phyloP scores from a whole-genome alignment of 37 sponge, comb jelly and placozoan species.

The Oopsacas minuta region DNA sequence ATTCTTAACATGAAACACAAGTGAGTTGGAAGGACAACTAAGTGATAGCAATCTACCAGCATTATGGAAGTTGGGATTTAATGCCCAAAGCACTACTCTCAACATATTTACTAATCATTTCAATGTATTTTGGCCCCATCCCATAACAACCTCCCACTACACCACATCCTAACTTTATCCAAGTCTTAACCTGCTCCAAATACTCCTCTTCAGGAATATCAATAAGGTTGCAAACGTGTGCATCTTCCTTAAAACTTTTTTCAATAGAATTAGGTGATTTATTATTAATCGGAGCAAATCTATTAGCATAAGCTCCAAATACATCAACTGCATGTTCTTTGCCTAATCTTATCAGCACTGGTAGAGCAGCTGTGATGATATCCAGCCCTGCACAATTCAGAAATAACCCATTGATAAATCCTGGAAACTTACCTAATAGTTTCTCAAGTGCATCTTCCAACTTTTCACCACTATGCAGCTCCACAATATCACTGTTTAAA shows the following conservation, averaged over 20 bases:
- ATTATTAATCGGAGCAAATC: neutral
- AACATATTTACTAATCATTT: neutral
- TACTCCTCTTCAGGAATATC: neutral
- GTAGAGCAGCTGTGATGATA: neutral
- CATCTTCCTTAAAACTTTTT: neutral
- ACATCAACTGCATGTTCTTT: neutral
- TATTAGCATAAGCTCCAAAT: slow-evolving; percentile 12
- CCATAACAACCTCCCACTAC: neutral
- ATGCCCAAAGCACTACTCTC: neutral
- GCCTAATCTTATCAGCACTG: neutral
- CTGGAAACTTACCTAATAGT: neutral
- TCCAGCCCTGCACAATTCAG: neutral
- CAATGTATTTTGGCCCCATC: neutral
- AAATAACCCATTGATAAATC: neutral
- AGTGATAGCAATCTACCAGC: no score
- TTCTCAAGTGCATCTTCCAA: neutral
- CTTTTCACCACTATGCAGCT: neutral
- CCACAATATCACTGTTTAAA: neutral
- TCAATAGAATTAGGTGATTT: neutral
- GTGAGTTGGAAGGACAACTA: no score
- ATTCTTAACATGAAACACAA: no score
- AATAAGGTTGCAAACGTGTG: neutral
- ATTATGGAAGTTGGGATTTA: no score
- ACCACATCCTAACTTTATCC: neutral
- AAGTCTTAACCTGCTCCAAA: neutral